Evolutionary conservation across 2,888 invertebrate species (phyloP).

Genomic region (Noctua janthina): DNA sequence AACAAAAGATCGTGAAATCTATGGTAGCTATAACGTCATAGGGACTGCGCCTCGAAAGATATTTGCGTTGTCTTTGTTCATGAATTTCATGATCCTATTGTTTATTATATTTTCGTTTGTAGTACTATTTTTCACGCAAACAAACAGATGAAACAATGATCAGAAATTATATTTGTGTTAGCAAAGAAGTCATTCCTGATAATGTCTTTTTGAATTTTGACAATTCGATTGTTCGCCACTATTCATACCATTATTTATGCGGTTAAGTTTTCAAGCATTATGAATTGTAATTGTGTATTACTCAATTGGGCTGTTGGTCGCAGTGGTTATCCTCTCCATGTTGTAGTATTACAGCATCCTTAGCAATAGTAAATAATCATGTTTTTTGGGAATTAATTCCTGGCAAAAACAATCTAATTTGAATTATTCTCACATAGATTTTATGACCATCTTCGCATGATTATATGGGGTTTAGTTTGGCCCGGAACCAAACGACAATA

Average conservation of each 20-base stretch:
- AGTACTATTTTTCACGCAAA: slow-evolving; percentile 9
- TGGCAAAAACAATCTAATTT: not conserved
- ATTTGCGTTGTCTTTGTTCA: slow-evolving; percentile 20
- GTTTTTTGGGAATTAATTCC: not conserved
- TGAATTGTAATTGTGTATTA: not conserved
- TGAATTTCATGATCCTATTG: not conserved
- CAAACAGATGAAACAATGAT: not conserved
- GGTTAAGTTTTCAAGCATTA: not conserved
- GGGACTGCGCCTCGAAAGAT: slow-evolving; percentile 24
- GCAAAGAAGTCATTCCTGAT: not conserved
- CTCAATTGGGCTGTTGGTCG: not conserved
- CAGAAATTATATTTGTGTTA: not conserved
- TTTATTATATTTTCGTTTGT: slow-evolving; percentile 14
- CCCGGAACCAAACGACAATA: slow-evolving; percentile 25
- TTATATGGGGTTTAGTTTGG: slow-evolving; percentile 15
- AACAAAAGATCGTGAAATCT: slow-evolving; percentile 47
- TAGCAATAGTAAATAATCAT: not conserved
- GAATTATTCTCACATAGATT: slow-evolving; percentile 3
- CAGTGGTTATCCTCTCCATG: not conserved
- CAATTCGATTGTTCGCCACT: not conserved
- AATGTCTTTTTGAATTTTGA: not conserved
- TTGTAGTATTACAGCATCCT: not conserved
- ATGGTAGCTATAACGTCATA: slow-evolving; percentile 41
- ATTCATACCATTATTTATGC: not conserved
- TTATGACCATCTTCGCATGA: slow-evolving; percentile 7